These are phyloP conservation scores for Sisyra nigra DNA, from an alignment of 2,888 invertebrate genomes.

Conservation along the genomic window DNA sequence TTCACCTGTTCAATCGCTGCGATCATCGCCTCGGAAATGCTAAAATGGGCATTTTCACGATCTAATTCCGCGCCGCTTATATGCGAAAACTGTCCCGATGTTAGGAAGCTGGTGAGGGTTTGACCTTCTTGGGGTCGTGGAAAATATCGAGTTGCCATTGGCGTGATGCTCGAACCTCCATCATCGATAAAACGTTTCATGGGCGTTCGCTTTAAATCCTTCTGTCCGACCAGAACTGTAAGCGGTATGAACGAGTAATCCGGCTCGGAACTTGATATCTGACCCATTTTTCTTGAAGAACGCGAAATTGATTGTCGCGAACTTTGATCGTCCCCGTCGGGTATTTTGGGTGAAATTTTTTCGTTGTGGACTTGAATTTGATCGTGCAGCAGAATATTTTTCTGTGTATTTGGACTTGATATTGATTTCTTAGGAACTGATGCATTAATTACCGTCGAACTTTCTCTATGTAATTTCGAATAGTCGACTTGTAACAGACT, in stretches of 20 bases:
- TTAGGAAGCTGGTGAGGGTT: conserved; percentile 53
- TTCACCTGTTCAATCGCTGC: conserved; percentile 63
- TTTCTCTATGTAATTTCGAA: conserved; percentile 11
- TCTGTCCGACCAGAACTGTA: conserved; percentile 25
- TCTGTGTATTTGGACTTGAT: background rate
- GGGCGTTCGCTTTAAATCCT: conserved; percentile 28
- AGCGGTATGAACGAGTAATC: conserved; percentile 22
- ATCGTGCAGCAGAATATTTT: background rate
- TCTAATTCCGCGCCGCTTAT: conserved; percentile 56
- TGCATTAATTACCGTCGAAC: background rate
- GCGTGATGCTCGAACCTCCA: conserved; percentile 37
- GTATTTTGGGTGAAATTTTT: background rate
- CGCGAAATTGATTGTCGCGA: conserved; percentile 1
- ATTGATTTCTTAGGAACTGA: too few species aligned
- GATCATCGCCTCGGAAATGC: conserved; percentile 69
- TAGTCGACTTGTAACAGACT: conserved; percentile 23
- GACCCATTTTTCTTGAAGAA: conserved; percentile 7
- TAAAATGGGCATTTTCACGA: conserved; percentile 75
- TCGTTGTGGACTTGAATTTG: conserved; percentile 1
- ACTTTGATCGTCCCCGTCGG: background rate
- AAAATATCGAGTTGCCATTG: conserved; percentile 40
- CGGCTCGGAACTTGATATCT: conserved; percentile 17
- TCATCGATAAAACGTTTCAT: conserved; percentile 41
- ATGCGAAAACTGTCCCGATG: conserved; percentile 51
- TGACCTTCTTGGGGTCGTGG: conserved; percentile 48